Evolutionary conservation across 1,140 invertebrate species (phyloP).

Genomic region (Vanessa atalanta): DNA sequence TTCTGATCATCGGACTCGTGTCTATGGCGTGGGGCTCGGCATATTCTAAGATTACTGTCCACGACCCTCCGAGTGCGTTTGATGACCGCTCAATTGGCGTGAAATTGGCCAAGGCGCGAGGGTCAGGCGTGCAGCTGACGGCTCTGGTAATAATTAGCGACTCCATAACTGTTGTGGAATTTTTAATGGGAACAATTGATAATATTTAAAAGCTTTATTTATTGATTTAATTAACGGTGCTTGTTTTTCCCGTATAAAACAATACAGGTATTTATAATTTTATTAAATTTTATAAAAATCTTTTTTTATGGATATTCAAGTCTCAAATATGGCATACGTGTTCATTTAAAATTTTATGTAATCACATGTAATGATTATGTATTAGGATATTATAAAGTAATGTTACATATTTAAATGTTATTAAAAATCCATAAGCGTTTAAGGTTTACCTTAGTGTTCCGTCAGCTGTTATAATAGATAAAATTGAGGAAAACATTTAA

Average conservation of each 20-base stretch:
- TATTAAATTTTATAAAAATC: too few species aligned
- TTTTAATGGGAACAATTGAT: slow-evolving; percentile 31
- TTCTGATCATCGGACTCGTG: background rate
- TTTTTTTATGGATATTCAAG: too few species aligned
- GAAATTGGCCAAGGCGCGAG: slow-evolving; percentile 57
- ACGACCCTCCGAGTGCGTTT: slow-evolving; percentile 55
- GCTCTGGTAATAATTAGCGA: slow-evolving; percentile 40
- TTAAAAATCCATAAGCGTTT: too few species aligned
- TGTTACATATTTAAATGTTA: too few species aligned
- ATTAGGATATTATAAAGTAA: too few species aligned
- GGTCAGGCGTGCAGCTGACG: slow-evolving; percentile 51
- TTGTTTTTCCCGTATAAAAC: background rate
- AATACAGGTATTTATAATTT: too few species aligned
- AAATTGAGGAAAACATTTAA: too few species aligned
- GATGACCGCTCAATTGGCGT: slow-evolving; percentile 68
- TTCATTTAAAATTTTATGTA: too few species aligned
- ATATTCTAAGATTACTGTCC: slow-evolving; percentile 22
- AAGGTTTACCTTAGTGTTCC: too few species aligned
- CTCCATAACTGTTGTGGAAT: slow-evolving; percentile 8
- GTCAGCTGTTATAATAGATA: too few species aligned
- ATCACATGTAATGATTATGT: too few species aligned
- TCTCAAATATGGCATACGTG: too few species aligned
- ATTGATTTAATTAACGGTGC: background rate
- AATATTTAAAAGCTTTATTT: background rate
- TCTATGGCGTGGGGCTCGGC: background rate